Percentiles rank a stretch among this genome's conserved stretches.
Conservation (phyloP, 2,888 invertebrate species). For the Cheiracanthium punctorium region DNA sequence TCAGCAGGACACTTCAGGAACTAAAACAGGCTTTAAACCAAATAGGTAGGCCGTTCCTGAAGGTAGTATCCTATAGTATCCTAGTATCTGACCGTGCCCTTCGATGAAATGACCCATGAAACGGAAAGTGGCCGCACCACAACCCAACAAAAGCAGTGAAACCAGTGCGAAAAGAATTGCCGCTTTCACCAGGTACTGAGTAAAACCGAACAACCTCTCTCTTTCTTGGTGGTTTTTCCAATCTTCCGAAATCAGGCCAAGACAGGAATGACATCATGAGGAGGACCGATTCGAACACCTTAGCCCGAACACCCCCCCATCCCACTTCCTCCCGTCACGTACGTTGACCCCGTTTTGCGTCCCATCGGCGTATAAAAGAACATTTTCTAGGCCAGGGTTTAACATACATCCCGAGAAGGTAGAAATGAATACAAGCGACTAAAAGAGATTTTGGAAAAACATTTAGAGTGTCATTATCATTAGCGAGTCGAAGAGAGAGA, state of each 20-base stretch:
- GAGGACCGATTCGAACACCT: neutral
- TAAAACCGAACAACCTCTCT: neutral
- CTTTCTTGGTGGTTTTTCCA: constrained; percentile 36
- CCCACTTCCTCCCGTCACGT: neutral
- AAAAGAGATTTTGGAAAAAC: neutral
- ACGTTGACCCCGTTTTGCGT: constrained; percentile 4
- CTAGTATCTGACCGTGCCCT: too few species aligned
- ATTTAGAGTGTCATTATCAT: too few species aligned
- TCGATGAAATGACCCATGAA: too few species aligned
- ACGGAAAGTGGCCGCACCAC: neutral
- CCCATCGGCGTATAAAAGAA: neutral
- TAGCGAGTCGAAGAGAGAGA: neutral
- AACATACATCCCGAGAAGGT: constrained; percentile 28
- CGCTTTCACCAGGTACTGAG: neutral
- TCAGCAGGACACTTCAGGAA: too few species aligned
- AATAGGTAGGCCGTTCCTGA: too few species aligned
- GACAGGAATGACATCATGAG: constrained; percentile 54
- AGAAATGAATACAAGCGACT: constrained; percentile 17
- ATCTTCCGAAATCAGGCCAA: constrained; percentile 39
- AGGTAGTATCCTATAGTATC: too few species aligned
- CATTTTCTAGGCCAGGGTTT: constrained; percentile 42
- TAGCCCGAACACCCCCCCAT: neutral
- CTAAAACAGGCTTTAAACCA: too few species aligned
- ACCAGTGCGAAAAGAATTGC: neutral
- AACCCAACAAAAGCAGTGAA: neutral